Evolutionary conservation across 2,797 vertebrate genomes (phyloP), one percentile per base, ranked within the genome.

Genomic region (Notolabrus celidotus): DNA sequence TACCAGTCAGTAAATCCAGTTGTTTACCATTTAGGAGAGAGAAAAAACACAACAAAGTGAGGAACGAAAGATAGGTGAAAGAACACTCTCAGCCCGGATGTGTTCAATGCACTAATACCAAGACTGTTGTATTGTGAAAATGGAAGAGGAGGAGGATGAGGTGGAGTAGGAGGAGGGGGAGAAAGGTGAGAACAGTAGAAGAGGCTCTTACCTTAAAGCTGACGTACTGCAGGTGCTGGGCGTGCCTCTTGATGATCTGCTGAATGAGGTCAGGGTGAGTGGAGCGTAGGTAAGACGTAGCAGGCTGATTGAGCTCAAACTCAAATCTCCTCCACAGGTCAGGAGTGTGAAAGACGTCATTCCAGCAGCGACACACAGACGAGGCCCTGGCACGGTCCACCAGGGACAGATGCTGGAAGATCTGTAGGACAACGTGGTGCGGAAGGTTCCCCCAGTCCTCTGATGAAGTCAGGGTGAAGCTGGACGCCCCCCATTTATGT

Each of bases 251-350:
- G 89, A 97, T 96, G 89, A 97, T 96, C 92, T 97, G 96, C 89
- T 96, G 96, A 82, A 97, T 96, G 73, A 97, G 95, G 89, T 96
- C 95, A 10, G 96, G 97, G 77, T 97, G 96, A 2, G 96, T 97
- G 51, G 95, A 96, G 77, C 95, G 95, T 79, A 97, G 90, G 80
- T 96, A 97, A 42, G 95, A 96, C 8, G 95, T 95, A 50, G 96
- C 95, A 25, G 95, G 94, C 84, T 97, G 95, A 81, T 92, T 96
- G 70, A 97, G 94, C 87, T 97, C 95, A 89, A 97, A 97, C 84
- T 97, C 96, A 88, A 97, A 97, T 67, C 91, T 93, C 82, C 95
- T 95, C 96, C 97, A 98, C 33, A 97, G 92, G 52, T 96, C 96
- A 0, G 96, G 96, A 45, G 95, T 95, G 88, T 97, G 95, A 89